Evolutionary conservation across 1,140 invertebrate species (phyloP).

Genomic region (Apis laboriosa): DNA sequence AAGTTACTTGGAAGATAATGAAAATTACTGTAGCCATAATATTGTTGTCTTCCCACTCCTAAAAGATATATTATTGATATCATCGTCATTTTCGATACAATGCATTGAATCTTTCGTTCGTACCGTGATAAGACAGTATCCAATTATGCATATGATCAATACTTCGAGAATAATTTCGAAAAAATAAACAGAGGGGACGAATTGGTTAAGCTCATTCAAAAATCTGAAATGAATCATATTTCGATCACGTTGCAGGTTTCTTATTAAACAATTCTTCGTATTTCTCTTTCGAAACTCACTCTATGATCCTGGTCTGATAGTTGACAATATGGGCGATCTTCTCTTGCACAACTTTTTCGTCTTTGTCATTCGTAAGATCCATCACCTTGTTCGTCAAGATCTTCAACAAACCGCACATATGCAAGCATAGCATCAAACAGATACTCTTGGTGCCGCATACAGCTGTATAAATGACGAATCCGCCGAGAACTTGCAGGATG

Average conservation of each 20-base stretch:
- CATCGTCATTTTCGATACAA: no score
- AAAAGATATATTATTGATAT: background rate
- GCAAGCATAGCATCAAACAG: slow-evolving; percentile 62
- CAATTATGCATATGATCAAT: background rate
- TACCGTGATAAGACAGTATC: slow-evolving; percentile 12
- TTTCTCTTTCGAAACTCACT: background rate
- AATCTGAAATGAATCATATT: background rate
- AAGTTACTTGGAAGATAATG: background rate
- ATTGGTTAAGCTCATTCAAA: background rate
- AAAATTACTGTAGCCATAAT: background rate
- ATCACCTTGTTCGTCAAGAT: slow-evolving; percentile 59
- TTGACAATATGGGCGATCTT: background rate
- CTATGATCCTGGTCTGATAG: background rate
- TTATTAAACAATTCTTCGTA: background rate
- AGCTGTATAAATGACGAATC: slow-evolving; percentile 58
- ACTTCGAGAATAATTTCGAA: background rate
- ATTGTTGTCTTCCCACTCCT: background rate
- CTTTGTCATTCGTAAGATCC: background rate
- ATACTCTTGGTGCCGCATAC: slow-evolving; percentile 33
- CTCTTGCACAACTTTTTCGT: background rate
- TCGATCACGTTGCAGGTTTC: no score
- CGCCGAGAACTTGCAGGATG: slow-evolving; percentile 51
- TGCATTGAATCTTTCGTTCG: no score
- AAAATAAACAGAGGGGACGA: background rate
- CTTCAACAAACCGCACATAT: slow-evolving; percentile 64